Evolutionary conservation across 1,140 invertebrate species (phyloP).

Genomic region (Drosophila pectinifera): DNA sequence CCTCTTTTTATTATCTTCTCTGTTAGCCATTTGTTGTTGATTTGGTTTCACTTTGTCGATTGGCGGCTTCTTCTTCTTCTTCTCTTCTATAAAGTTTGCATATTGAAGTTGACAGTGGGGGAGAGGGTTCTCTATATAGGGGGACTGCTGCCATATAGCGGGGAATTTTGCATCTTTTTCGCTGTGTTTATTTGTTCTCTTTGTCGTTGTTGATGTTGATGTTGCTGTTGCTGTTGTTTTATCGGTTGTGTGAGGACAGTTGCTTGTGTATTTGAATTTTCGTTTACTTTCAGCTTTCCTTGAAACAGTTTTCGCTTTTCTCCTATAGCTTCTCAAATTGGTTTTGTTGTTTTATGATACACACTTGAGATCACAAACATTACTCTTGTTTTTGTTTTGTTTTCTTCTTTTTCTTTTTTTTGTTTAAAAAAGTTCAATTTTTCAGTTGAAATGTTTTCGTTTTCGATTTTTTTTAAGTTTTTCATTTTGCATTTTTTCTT

Average conservation of each 20-base stretch:
- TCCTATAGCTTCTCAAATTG: slow-evolving; percentile 68
- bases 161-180: slow-evolving; percentile 82
- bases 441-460: slow-evolving; percentile 73
- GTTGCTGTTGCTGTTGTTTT: slow-evolving; percentile 46
- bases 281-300: slow-evolving; percentile 49
- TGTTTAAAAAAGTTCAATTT: slow-evolving; percentile 78
- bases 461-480: slow-evolving; percentile 65
- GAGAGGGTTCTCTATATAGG: slow-evolving; percentile 30
- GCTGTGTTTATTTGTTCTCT: slow-evolving; percentile 55
- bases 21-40: slow-evolving; percentile 43
- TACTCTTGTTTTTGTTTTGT: slow-evolving; percentile 51
- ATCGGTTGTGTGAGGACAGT: slow-evolving; percentile 56
- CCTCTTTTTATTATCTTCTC: slow-evolving; percentile 7
- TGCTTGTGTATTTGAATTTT: slow-evolving; percentile 53
- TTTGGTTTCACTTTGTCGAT: slow-evolving; percentile 60
- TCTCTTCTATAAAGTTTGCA: slow-evolving; percentile 59
- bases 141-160: slow-evolving; percentile 22
- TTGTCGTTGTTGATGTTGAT: slow-evolving; percentile 47
- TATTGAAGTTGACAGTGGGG: slow-evolving; percentile 69
- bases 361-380: slow-evolving; percentile 85
- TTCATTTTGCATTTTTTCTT: slow-evolving; percentile 72
- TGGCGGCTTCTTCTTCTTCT: slow-evolving; percentile 44
- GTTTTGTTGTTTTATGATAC: slow-evolving; percentile 77
- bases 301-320: slow-evolving; percentile 41
- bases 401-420: slow-evolving; percentile 52